A percentile compares a stretch with the other conserved stretches of the same genome.
Conservation (phyloP, 1,140 invertebrate species). For the Heliconius hewitsoni region DNA sequence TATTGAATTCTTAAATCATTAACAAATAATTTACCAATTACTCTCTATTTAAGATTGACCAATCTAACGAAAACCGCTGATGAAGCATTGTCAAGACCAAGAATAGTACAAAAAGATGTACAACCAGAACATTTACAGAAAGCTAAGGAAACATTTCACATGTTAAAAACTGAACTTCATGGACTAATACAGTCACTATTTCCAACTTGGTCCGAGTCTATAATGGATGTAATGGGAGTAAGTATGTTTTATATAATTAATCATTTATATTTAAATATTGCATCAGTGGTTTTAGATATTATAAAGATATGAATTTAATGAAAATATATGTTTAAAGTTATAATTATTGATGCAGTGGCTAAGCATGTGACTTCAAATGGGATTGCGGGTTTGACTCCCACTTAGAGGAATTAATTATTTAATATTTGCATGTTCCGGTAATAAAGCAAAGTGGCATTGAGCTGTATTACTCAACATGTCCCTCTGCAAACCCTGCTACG, state of each 20-base stretch:
- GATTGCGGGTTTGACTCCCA: too few species aligned
- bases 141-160: conserved; percentile 61
- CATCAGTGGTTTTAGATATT: neutral
- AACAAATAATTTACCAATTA: too few species aligned
- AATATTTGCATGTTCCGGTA: too few species aligned
- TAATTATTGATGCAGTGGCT: too few species aligned
- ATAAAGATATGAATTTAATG: too few species aligned
- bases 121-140: conserved; percentile 56
- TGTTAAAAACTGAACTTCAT: conserved; percentile 64
- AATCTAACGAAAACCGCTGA: conserved; percentile 51
- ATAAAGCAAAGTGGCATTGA: too few species aligned
- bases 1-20: too few species aligned
- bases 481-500: too few species aligned
- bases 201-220: conserved; percentile 49
- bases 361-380: too few species aligned
- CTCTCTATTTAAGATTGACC: conserved; percentile 49
- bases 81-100: conserved; percentile 54
- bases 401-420: too few species aligned
- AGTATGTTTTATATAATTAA: conserved; percentile 35
- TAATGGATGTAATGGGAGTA: conserved; percentile 63
- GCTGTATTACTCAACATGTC: too few species aligned
- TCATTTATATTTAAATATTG: neutral
- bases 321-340: too few species aligned
- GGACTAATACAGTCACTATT: conserved; percentile 64
- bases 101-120: conserved; percentile 44